A percentile compares a stretch with the other conserved stretches of the same genome.
These are phyloP conservation scores for Ammodytes marinus DNA, from an alignment of 2,113 vertebrate genomes.

Conservation along the genomic window DNA sequence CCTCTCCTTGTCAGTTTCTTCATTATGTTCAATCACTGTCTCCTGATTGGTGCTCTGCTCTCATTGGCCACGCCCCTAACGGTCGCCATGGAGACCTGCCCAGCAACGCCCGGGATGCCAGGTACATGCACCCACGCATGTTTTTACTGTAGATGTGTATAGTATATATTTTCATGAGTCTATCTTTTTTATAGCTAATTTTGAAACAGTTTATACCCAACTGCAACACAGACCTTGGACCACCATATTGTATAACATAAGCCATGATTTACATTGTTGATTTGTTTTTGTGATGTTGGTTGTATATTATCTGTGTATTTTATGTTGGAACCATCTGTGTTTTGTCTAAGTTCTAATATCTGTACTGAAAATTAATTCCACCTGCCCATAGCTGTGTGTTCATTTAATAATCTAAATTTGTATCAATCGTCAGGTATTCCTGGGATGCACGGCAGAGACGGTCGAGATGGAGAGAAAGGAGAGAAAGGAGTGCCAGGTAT, in stretches of 20 bases:
- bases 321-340: neutral
- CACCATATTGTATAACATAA: too few relatives aligned
- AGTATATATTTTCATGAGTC: too few relatives aligned
- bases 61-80: neutral
- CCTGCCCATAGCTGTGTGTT: too few relatives aligned
- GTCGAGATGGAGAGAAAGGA: conserved; percentile 85
- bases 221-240: too few relatives aligned
- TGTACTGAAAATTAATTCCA: too few relatives aligned
- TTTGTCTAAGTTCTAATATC: too few relatives aligned
- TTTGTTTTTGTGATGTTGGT: neutral
- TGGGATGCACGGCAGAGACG: conserved; percentile 89
- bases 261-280: too few relatives aligned
- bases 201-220: too few relatives aligned
- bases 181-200: too few relatives aligned
- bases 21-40: conserved; percentile 38
- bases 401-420: neutral
- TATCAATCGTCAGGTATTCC: conserved; percentile 82
- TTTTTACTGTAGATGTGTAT: neutral
- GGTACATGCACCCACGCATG: conserved; percentile 19
- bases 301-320: neutral
- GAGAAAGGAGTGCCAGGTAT: conserved; percentile 74
- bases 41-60: conserved; percentile 22
- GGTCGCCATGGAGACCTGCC: conserved; percentile 53
- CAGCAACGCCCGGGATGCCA: conserved; percentile 61
- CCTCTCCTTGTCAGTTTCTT: neutral